Evolutionary conservation across 2,113 vertebrate species (phyloP), one percentile per base, ranked within the genome.

Genomic region (Chaetorhynchus papuensis): DNA sequence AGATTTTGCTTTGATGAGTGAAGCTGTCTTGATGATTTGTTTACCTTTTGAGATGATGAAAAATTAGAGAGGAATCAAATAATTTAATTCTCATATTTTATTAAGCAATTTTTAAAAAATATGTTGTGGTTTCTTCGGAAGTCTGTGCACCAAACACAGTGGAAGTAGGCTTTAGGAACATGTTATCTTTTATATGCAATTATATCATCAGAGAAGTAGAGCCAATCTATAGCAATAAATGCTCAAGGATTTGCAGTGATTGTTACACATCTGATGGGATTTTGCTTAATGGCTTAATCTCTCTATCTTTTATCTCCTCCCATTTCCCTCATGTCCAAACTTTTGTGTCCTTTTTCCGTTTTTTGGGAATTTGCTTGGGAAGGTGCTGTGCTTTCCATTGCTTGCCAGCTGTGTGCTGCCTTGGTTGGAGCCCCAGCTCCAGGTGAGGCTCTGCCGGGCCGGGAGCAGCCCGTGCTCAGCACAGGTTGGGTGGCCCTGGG

Each of bases 161-260:
- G 60, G 60, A 66, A 89, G 50, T 39, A 30, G 2, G 1, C 47
- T 64, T 83, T 63, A 85, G 66, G 70, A 88, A 37, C 53, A 4
- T 15, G 54, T 56, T 75, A 18, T 33, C 24, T 42, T 94, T 66
- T 71, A 61, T 47, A 7, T 47, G 47, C 87, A 77, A 30, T 93
- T 89, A 35, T 21, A 52, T 72, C 35, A 64, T 93, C 63, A 50
- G 72, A 77, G 77, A 69, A 39, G 37, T 23, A 53, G 60, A 56
- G 87, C 45, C 47, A 81, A 66, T 75, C 75, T 65, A 44, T 66
- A 75, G 66, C 61, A 59, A 31, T 74, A 45, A 87, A 65, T 91
- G 42, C 60, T 84, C 28, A 57, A 66, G 74, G 74, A 71, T 90
- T 90, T 90, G 82, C 52, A 63, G 65, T 57, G 77, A 45, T 93